These are phyloP conservation scores for Papilio xuthus DNA, from an alignment of 1,140 invertebrate species.

Conservation along the genomic window DNA sequence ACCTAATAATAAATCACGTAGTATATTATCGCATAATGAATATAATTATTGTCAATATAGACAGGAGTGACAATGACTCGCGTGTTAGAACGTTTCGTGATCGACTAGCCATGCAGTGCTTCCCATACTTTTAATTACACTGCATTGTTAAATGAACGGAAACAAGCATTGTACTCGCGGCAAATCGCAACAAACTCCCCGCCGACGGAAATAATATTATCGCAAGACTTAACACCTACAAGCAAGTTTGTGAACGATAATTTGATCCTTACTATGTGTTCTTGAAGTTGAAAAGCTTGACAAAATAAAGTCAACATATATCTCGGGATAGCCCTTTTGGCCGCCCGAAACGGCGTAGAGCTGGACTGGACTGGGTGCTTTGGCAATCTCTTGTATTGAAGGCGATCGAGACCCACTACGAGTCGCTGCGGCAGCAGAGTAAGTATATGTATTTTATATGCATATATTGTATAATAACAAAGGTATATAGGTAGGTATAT, in stretches of 20 bases:
- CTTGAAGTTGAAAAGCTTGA: not conserved
- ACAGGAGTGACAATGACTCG: not conserved
- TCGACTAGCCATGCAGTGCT: constrained; percentile 14
- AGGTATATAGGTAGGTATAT: not conserved
- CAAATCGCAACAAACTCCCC: constrained; percentile 31
- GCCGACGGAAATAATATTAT: constrained; percentile 26
- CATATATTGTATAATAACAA: no score
- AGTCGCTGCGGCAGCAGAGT: no score
- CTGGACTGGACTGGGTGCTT: no score
- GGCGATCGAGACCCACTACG: no score
- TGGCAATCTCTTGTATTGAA: no score
- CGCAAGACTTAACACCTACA: not conserved
- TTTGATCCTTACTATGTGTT: not conserved
- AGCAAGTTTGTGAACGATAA: not conserved
- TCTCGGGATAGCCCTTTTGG: no score
- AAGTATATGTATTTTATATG: no score
- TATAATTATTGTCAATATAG: constrained; percentile 15
- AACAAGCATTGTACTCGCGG: constrained; percentile 32
- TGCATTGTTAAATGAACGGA: constrained; percentile 30
- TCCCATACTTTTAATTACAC: constrained; percentile 34
- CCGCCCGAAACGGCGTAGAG: no score
- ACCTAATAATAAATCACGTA: not conserved
- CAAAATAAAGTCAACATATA: no score
- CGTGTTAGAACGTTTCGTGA: constrained; percentile 14
- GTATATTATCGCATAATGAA: not conserved